Evolutionary conservation across 2,797 vertebrate genomes (phyloP), one percentile per base, ranked within the genome.

Genomic region (Peromyscus attwateri): DNA sequence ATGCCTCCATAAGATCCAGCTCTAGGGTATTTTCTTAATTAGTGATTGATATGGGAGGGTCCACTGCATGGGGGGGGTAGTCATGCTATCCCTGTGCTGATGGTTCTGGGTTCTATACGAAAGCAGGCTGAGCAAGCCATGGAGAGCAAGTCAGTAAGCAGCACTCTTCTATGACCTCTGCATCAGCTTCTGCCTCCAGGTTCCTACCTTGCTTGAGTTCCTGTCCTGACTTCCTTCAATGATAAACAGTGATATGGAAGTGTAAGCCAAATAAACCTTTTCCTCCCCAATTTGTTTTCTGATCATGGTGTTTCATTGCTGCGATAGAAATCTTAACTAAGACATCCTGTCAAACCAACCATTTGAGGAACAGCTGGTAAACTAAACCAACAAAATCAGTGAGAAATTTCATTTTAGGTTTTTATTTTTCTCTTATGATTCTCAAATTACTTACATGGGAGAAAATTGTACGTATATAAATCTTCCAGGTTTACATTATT

Each of bases 341-440:
- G 64, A 5, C 11, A 52, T 85, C 95, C 31, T 49, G 49, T 92
- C 95, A 95, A 94, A 89, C 21, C 25, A 10, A 27, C 13, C 31
- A 91, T 60, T 93, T 68, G 89, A 68, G 6, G 66, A 37, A 89
- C 31, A 57, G 17, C 75, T 89, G 89, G 75, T 91, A 94, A 96
- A 95, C 77, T 95, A 60, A 87, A 85, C 60, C 64, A 83, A n/a
- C n/a, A 92, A 94, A 89, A 40, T 21, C 31, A 96, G 93, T 49
- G 34, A 52, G 14, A 9, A 93, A 95, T 95, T 97, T 95, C 76
- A 96, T 85, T 96, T 81, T 60, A 93, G 31, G 76, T 66, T 90
- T 91, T 95, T 68, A 80, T 92, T 96, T 96, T 87, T 19, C 55
- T 81, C 83, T 77, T 90, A 85, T 88, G 49, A 89, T 14, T 85